Evolutionary conservation across 2,888 invertebrate genomes (phyloP), one percentile per base, ranked within the genome.

Genomic region (Beris morrisii): DNA sequence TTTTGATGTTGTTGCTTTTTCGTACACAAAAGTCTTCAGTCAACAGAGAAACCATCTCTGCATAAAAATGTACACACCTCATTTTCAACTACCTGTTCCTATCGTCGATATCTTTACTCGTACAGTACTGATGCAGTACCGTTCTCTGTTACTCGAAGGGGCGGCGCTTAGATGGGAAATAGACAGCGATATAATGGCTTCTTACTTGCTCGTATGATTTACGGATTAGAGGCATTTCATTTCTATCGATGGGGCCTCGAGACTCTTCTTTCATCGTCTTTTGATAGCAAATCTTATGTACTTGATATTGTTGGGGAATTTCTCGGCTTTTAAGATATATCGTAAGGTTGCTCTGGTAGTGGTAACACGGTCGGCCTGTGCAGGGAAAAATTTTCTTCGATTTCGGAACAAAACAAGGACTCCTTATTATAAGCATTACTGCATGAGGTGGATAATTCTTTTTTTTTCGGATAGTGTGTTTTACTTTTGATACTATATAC

Each of bases 181-280:
- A 32, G 70, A 73, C 31, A 61, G 67, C 61, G 64, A n/a, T 6
- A 73, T 46, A 11, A n/a, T 1, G 22, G 12, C 22, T 3, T 65
- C 64, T 68, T 65, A 28, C 59, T 73, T 68, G 6, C n/a, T n/a
- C 72, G 64, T 65, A 71, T 73, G 72, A 73, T 73, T 73, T 72
- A 72, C 72, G 70, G 70, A 70, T 70, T 69, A 31, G 52, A 38
- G 50, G 61, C 50, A 52, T 52, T 64, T 65, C 53, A 52, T 59
- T 45, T 45, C 59, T 54, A 52, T 44, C 32, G 50, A 50, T 28
- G 38, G 46, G 28, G 22, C 22, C n/a, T 22, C 54, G n/a, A 15
- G 6, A 48, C 48, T 48, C 48, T 48, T 48, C 15, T 48, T 15
- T n/a, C 48, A 6, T n/a, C 15, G n/a, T 6, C 22, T 38, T 38